These are phyloP conservation scores for Siniperca chuatsi DNA, from an alignment of 2,113 vertebrate species.

Conservation along the genomic window DNA sequence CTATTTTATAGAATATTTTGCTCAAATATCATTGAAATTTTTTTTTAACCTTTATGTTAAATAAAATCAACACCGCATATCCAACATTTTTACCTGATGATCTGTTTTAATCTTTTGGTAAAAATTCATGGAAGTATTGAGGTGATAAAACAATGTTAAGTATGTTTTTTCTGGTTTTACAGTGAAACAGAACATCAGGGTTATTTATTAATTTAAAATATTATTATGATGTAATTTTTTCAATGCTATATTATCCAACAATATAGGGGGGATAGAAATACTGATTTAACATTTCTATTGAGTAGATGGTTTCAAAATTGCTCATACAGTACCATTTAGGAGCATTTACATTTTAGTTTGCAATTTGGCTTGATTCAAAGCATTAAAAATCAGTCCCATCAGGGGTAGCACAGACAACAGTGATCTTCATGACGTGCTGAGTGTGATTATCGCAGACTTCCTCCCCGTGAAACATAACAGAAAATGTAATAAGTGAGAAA, in stretches of 20 bases:
- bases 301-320: not conserved
- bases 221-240: not conserved
- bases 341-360: constrained; percentile 23
- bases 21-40: too few relatives aligned
- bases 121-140: not conserved
- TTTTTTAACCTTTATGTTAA: not conserved
- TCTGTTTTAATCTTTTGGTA: not conserved
- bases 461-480: constrained; percentile 24
- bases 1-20: too few relatives aligned
- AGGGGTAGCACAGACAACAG: constrained; percentile 14
- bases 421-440: constrained; percentile 16
- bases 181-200: not conserved
- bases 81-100: not conserved
- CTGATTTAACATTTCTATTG: not conserved
- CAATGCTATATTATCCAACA: not conserved
- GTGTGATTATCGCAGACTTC: constrained; percentile 39
- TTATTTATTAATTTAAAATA: not conserved
- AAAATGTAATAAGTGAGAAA: constrained; percentile 46
- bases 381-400: not conserved
- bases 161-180: not conserved
- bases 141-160: not conserved
- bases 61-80: not conserved
- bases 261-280: not conserved
- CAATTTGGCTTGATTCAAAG: not conserved
- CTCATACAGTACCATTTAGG: not conserved